phyloP scores from a whole-genome alignment of 1,140 invertebrate species.

The Eupeodes corollae region DNA sequence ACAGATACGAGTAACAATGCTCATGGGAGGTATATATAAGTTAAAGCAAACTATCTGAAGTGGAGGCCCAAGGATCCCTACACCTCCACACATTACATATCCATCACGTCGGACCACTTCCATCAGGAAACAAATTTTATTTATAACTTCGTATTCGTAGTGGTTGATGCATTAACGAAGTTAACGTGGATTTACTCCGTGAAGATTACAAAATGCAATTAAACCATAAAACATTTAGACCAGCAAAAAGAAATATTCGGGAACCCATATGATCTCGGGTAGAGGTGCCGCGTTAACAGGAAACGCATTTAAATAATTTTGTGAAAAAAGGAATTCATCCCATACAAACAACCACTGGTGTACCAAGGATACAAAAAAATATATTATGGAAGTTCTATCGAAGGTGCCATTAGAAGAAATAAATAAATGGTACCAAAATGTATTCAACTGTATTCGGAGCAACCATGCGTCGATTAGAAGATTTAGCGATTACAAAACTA shows the following conservation, averaged over 20 bases:
- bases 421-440: slow-evolving; percentile 4
- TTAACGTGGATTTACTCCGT: not conserved
- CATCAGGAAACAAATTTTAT: not conserved
- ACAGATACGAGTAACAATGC: too few relatives aligned
- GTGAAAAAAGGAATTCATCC: not conserved
- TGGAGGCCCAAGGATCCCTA: slow-evolving; percentile 11
- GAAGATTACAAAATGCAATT: not conserved
- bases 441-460: not conserved
- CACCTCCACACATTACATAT: slow-evolving; percentile 14
- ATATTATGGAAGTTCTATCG: not conserved
- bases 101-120: slow-evolving; percentile 14
- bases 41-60: not conserved
- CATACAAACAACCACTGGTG: slow-evolving; percentile 16
- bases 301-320: not conserved
- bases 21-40: not conserved
- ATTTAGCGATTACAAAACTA: too few relatives aligned
- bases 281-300: not conserved
- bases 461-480: too few relatives aligned
- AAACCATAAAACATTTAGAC: not conserved
- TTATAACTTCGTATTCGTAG: not conserved
- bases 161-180: not conserved
- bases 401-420: slow-evolving; percentile 1
- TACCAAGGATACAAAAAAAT: slow-evolving; percentile 15
- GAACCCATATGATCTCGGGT: not conserved
- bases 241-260: not conserved